A percentile compares a stretch with the other conserved stretches of the same genome.
phyloP scores from a whole-genome alignment of 2,113 vertebrate genomes.

The Lynx canadensis region DNA sequence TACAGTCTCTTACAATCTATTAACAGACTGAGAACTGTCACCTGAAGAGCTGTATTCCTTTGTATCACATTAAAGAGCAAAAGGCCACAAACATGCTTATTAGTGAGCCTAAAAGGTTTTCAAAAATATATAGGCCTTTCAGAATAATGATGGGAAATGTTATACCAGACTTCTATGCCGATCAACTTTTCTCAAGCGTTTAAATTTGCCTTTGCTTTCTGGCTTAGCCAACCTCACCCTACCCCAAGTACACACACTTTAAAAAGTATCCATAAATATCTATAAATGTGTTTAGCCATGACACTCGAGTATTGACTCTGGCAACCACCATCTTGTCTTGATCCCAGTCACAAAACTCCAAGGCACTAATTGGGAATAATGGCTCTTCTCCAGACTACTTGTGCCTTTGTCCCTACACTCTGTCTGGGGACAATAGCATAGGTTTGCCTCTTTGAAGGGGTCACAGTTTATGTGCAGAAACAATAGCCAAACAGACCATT shows the following conservation, averaged over 20 bases:
- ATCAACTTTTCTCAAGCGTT: neutral
- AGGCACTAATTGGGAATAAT: neutral
- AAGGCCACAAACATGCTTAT: neutral
- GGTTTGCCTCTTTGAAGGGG: neutral
- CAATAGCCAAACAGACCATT: neutral
- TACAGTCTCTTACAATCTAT: neutral
- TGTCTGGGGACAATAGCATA: neutral
- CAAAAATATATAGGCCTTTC: neutral
- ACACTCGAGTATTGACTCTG: neutral
- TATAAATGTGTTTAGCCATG: neutral
- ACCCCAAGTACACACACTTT: neutral
- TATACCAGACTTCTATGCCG: neutral
- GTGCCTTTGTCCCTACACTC: neutral
- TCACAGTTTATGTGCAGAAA: neutral
- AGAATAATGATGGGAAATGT: neutral
- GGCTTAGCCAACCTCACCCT: neutral
- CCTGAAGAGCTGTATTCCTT: neutral
- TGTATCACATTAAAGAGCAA: neutral
- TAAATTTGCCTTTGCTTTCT: slow-evolving; percentile 18
- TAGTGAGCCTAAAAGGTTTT: neutral
- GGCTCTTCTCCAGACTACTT: neutral
- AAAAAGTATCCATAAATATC: neutral
- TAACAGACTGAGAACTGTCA: neutral
- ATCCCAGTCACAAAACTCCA: neutral
- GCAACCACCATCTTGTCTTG: neutral